phyloP scores from a whole-genome alignment of 2,797 vertebrate genomes.

The Picus viridis region DNA sequence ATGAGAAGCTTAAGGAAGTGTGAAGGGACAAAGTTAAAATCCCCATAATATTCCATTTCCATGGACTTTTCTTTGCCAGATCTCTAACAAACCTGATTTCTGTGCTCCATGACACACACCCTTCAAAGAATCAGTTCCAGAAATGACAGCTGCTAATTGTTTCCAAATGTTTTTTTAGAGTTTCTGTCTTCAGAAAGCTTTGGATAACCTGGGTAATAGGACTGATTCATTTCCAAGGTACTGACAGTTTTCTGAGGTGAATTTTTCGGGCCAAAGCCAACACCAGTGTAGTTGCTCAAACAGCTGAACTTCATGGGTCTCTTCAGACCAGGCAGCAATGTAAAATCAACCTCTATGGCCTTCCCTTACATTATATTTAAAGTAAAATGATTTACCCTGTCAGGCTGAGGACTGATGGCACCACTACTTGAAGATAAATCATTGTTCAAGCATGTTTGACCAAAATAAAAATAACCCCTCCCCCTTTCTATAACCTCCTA shows the following conservation, averaged over 20 bases:
- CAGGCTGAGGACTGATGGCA: not conserved
- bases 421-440: not conserved
- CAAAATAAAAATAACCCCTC: not conserved
- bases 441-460: not conserved
- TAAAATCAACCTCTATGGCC: not conserved
- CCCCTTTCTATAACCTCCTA: not conserved
- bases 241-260: not conserved
- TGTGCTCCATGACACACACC: not conserved
- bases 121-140: conserved; percentile 14
- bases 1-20: not conserved
- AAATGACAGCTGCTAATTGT: conserved; percentile 29
- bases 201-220: conserved; percentile 18
- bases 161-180: conserved; percentile 16
- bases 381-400: not conserved
- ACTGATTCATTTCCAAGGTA: not conserved
- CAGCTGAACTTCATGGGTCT: not conserved
- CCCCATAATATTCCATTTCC: not conserved
- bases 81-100: conserved; percentile 20
- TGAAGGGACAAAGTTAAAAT: not conserved
- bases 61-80: not conserved
- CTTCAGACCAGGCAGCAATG: not conserved
- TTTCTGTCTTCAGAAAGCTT: conserved; percentile 20
- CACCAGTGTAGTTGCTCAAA: not conserved
- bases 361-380: not conserved
- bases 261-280: conserved; percentile 14